Evolutionary conservation across 2,113 vertebrate genomes (phyloP).

Genomic region (Lophura nycthemera): DNA sequence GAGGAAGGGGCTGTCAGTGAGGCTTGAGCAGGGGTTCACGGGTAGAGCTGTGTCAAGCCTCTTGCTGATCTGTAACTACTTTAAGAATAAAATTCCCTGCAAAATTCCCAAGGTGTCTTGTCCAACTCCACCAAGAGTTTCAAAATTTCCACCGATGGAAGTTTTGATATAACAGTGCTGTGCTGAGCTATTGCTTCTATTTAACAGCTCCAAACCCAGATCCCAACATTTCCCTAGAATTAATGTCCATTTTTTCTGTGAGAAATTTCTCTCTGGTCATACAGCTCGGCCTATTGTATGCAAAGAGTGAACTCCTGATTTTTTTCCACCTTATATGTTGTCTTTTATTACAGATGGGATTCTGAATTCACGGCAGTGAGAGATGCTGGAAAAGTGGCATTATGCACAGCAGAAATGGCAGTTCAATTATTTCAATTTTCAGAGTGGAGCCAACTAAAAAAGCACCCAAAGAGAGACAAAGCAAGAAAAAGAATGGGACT

Average conservation of each 20-base stretch:
- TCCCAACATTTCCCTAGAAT: background rate
- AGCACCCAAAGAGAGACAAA: background rate
- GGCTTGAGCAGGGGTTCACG: background rate
- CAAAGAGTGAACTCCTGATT: background rate
- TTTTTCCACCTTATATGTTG: background rate
- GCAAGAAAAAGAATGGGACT: background rate
- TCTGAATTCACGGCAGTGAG: background rate
- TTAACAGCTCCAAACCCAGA: background rate
- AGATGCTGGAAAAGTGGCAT: background rate
- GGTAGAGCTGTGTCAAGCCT: background rate
- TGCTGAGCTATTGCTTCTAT: background rate
- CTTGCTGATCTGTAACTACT: background rate
- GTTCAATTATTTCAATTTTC: background rate
- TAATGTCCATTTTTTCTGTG: background rate
- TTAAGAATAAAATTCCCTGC: background rate
- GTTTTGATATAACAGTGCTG: background rate
- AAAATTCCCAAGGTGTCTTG: background rate
- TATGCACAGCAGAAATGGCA: background rate
- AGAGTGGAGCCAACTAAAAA: background rate
- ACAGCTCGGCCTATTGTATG: background rate
- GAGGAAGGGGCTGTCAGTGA: background rate
- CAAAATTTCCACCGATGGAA: background rate
- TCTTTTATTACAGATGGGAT: background rate
- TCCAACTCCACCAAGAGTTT: background rate
- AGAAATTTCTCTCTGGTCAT: background rate